Conservation (phyloP, 2,113 vertebrate species). For the Crotalus helleri region DNA sequence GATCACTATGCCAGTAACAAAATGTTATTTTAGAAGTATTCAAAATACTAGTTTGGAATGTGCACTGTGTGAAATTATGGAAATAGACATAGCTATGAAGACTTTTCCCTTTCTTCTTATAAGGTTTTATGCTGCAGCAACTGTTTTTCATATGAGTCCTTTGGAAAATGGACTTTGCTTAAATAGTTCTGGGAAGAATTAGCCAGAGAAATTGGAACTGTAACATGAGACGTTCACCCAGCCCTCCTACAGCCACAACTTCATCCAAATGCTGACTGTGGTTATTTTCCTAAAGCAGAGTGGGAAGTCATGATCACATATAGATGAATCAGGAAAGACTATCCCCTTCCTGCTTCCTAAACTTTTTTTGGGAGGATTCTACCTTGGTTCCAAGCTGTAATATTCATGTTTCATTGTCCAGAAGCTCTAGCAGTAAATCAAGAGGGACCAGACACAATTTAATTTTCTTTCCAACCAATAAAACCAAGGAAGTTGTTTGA, state of each 20-base stretch:
- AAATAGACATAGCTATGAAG: constrained; percentile 17
- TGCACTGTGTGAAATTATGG: constrained; percentile 22
- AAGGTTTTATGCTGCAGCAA: constrained; percentile 9
- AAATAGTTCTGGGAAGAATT: background rate
- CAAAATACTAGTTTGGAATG: constrained; percentile 11
- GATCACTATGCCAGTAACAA: constrained; percentile 21
- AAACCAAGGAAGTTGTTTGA: background rate
- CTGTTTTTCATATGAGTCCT: background rate
- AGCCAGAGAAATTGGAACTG: background rate
- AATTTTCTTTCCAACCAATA: background rate
- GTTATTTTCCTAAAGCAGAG: background rate
- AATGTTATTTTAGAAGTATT: constrained; percentile 19
- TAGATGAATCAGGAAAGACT: background rate
- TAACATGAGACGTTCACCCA: background rate
- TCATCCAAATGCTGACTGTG: background rate
- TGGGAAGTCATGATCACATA: background rate
- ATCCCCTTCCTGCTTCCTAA: background rate
- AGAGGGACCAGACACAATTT: background rate
- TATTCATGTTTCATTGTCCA: background rate
- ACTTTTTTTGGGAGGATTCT: background rate
- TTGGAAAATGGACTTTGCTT: constrained; percentile 5
- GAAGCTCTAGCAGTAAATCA: background rate
- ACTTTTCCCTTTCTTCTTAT: background rate
- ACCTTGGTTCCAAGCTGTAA: background rate
- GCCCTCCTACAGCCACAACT: background rate